phyloP scores from a whole-genome alignment of 2,113 vertebrate genomes.

The Bos taurus region ARS-UCD2.0 NC_037328.1:148603501-148604000 shows the following conservation, averaged over 20 bases:
- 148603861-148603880: background rate
- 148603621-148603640: background rate
- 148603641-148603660: background rate
- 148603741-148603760: background rate
- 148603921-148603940: background rate
- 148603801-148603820: background rate
- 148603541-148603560: background rate
- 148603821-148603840: background rate
- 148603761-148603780: background rate
- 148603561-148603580: background rate
- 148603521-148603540: background rate
- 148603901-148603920: background rate
- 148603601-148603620: background rate
- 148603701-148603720: background rate
- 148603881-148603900: background rate
- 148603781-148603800: background rate
- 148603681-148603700: background rate
- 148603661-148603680: background rate
- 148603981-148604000: background rate
- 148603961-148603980: background rate
- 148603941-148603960: background rate
- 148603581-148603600: background rate
- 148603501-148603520: background rate
- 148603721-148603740: background rate
- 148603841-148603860: background rate